Conservation (phyloP, 2,113 vertebrate genomes). For the Plecturocebus donacophilus region DNA sequence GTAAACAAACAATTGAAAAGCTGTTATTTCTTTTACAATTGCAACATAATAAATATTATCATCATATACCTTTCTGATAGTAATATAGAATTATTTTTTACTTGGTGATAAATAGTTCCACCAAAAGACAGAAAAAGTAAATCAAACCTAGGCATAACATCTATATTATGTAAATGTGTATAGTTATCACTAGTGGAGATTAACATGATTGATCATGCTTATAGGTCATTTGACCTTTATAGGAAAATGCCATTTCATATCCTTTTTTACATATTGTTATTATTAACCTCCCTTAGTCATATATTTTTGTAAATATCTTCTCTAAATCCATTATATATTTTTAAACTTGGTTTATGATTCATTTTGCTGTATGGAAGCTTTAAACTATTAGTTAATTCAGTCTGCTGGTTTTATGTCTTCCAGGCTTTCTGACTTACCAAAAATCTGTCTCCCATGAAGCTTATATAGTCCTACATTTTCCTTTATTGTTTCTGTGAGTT, state of each 20-base stretch:
- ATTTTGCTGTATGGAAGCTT: neutral
- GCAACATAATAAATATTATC: neutral
- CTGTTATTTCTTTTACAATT: slow-evolving; percentile 14
- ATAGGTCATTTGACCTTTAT: neutral
- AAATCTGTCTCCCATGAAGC: neutral
- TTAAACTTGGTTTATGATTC: neutral
- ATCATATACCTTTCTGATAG: neutral
- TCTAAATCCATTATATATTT: neutral
- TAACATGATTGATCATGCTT: neutral
- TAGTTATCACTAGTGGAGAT: neutral
- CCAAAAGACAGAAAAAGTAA: slow-evolving; percentile 11
- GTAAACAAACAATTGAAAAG: neutral
- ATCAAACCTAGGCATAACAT: neutral
- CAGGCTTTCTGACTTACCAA: neutral
- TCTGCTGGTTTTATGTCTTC: neutral
- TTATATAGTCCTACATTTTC: neutral
- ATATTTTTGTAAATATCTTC: neutral
- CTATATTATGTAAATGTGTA: neutral
- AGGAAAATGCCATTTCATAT: neutral
- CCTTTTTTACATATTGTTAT: neutral
- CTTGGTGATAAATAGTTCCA: neutral
- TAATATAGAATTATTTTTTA: neutral
- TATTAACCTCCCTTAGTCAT: neutral
- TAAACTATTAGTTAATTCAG: neutral
- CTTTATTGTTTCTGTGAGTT: neutral